phyloP scores from a whole-genome alignment of 30 jellyfish, hydroid and myxozoan genomes.

The Pseudorhiza aurosa region DNA sequence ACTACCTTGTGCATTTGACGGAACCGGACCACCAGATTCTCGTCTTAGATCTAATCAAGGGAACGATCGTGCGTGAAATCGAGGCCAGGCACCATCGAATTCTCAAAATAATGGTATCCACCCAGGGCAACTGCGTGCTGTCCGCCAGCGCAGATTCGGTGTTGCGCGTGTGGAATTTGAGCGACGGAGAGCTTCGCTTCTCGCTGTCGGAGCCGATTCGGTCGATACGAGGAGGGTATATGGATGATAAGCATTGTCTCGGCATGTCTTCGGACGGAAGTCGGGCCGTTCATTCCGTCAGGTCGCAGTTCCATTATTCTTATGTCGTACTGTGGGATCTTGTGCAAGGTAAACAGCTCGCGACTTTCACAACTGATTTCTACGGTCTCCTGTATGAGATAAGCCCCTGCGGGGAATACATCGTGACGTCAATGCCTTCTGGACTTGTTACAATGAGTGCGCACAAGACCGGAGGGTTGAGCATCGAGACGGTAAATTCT shows the following conservation, averaged over 20 bases:
- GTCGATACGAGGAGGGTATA: conserved; percentile 80
- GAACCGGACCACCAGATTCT: conserved; percentile 68
- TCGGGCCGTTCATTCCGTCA: conserved; percentile 73
- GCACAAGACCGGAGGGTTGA: background rate
- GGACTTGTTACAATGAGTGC: conserved; percentile 72
- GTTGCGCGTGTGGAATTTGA: conserved; percentile 66
- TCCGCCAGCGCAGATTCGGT: conserved; percentile 73
- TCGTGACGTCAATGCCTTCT: conserved; percentile 72
- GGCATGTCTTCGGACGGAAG: conserved; percentile 77
- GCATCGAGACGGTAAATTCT: background rate
- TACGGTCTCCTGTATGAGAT: conserved; percentile 69
- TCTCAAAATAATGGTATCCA: conserved; percentile 55
- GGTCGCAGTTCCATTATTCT: conserved; percentile 68
- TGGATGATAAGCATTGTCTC: conserved; percentile 81
- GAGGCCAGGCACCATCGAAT: conserved; percentile 63
- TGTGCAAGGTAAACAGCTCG: conserved; percentile 68
- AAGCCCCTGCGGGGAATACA: conserved; percentile 61
- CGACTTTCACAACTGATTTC: conserved; percentile 80
- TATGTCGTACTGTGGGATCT: conserved; percentile 83
- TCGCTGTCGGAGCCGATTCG: conserved; percentile 73
- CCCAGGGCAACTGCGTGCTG: conserved; percentile 78
- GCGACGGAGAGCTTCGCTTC: conserved; percentile 63
- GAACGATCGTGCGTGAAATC: conserved; percentile 52
- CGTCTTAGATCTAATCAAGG: conserved; percentile 71
- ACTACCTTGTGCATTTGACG: conserved; percentile 62